A percentile compares a stretch with the other conserved stretches of the same genome.
Evolutionary conservation across 1,140 invertebrate species (phyloP).

Genomic region (Bathynomus jamesi): DNA sequence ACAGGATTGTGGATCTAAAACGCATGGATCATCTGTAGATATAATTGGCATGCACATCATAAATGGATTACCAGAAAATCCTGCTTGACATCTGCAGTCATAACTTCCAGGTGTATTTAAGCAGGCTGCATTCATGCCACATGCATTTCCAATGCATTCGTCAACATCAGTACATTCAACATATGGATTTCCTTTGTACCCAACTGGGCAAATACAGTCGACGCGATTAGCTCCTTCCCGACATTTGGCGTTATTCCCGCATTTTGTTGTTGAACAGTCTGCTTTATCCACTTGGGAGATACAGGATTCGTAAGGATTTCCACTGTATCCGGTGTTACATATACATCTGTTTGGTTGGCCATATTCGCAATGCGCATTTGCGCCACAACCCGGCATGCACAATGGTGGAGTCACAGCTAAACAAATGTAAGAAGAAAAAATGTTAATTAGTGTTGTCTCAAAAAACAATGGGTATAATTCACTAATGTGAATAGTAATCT

Average conservation of each 20-base stretch:
- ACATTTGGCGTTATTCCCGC: conserved; percentile 70
- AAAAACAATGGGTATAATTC: background rate
- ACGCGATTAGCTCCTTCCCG: conserved; percentile 60
- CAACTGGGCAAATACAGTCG: conserved; percentile 71
- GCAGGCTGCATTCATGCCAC: conserved; percentile 75
- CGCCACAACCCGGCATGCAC: conserved; percentile 68
- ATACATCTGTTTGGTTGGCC: conserved; percentile 62
- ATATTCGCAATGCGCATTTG: conserved; percentile 81
- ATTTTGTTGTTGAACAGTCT: conserved; percentile 62
- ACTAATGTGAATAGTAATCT: too few relatives aligned
- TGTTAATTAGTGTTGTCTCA: background rate
- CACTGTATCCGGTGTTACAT: conserved; percentile 70
- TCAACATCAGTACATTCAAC: conserved; percentile 70
- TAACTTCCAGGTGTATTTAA: conserved; percentile 79
- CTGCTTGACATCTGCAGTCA: conserved; percentile 74
- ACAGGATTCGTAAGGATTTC: conserved; percentile 80
- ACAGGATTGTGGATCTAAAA: conserved; percentile 58
- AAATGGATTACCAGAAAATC: conserved; percentile 76
- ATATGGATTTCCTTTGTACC: conserved; percentile 77
- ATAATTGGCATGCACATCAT: conserved; percentile 54
- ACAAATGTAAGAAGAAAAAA: conserved; percentile 41
- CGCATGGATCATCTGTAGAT: conserved; percentile 49
- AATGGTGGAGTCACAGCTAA: conserved; percentile 65
- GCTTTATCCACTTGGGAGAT: conserved; percentile 51
- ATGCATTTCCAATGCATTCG: conserved; percentile 70